Percentiles rank a stretch among this genome's conserved stretches.
Conservation (phyloP, 2,888 invertebrate genomes). For the Poecilobothrus nobilitatus region DNA sequence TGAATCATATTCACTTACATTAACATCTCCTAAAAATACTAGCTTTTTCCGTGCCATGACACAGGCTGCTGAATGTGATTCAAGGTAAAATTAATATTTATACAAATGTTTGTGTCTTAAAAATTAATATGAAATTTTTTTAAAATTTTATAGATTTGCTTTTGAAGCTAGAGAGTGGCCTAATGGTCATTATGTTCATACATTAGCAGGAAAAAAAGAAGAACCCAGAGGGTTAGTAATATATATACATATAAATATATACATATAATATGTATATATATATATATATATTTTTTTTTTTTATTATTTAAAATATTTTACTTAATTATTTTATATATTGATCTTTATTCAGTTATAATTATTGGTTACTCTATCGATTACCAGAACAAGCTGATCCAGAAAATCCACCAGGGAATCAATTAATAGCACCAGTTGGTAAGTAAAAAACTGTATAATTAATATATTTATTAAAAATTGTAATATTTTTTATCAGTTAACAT, state of each 20-base stretch:
- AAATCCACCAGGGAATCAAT: constrained; percentile 75
- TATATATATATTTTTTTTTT: constrained; percentile 9
- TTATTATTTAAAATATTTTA: not conserved
- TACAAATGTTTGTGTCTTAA: constrained; percentile 24
- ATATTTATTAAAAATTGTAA: constrained; percentile 5
- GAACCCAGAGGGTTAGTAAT: constrained; percentile 42
- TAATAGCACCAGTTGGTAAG: constrained; percentile 80
- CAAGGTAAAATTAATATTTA: constrained; percentile 40
- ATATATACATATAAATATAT: constrained; percentile 18
- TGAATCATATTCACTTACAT: constrained; percentile 66
- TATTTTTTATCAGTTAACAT: constrained; percentile 15
- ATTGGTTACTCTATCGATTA: constrained; percentile 79
- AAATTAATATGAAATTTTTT: constrained; percentile 4
- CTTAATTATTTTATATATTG: not conserved
- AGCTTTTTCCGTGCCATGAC: constrained; percentile 70
- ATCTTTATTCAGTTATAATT: constrained; percentile 58
- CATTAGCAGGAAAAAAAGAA: constrained; percentile 51
- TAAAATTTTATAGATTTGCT: constrained; percentile 46
- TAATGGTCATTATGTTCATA: constrained; percentile 85
- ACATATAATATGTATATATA: not conserved
- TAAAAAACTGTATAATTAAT: not conserved
- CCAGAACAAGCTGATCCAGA: constrained; percentile 70
- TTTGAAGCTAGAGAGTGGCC: constrained; percentile 84
- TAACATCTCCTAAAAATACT: constrained; percentile 64
- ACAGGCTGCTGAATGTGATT: constrained; percentile 71